Evolutionary conservation across 2,888 invertebrate genomes (phyloP), one percentile per base, ranked within the genome.

Genomic region (Chironomus riparius): DNA sequence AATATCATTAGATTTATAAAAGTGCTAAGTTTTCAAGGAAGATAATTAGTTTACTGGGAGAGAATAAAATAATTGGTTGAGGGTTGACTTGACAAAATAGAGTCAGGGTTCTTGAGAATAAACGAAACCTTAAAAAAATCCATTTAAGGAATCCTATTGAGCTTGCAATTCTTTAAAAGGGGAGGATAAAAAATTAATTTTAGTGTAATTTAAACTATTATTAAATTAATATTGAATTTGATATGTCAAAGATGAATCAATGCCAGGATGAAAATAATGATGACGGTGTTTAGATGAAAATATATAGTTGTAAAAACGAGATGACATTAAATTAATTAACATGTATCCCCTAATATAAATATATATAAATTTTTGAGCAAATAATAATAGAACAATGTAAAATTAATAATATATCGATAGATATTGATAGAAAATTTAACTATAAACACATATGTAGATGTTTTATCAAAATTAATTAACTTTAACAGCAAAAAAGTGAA

Each of bases 1-100:
- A 13, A 65, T 68, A 68, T 72, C 72, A 72, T 47, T 72, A 62
- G 38, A 62, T n/a, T 72, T 47, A 61, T 15, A 24, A 62, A 72
- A 24, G 70, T 48, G 72, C 61, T 47, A 28, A 72, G 70, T 70
- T 70, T 50, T 70, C 28, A 21, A 22, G 18, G 4, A n/a, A 56
- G 22, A 56, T 5, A 50, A 70, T 22, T 21, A 72, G 13, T 13
- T n/a, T 12, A 15, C 18, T 56, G 72, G 24, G 22, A 71, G 6
- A 50, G 4, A 50, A n/a, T n/a, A n/a, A n/a, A 56, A 15, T 56
- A 18, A 56, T 56, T 18, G 56, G 56, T 56, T 56, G 56, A 56
- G 56, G 38, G 50, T 13, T 50, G 50, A 50, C 13, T n/a, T 7
- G 18, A 13, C 13, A 2, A 15, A 15, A n/a, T 5, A 50, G 15